Percentiles rank a stretch among this genome's conserved stretches.
These are phyloP conservation scores for Trypoxylon attenuatum DNA, from an alignment of 2,888 invertebrate genomes.

Conservation along the genomic window DNA sequence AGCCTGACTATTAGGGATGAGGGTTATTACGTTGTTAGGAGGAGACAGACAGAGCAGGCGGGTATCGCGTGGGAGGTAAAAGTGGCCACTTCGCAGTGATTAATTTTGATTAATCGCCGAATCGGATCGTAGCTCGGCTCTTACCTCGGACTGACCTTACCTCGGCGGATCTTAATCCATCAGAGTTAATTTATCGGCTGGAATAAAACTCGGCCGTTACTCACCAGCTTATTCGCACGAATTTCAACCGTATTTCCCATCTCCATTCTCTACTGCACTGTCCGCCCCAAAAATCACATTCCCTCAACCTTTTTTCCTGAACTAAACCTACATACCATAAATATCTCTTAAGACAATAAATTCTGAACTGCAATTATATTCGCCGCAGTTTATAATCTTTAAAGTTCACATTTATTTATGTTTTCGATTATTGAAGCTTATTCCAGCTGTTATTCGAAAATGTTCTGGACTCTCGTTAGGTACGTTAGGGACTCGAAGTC, in stretches of 20 bases:
- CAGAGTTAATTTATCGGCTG: slow-evolving; percentile 40
- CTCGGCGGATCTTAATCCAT: slow-evolving; percentile 38
- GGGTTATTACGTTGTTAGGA: neutral
- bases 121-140: slow-evolving; percentile 21
- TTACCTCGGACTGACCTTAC: slow-evolving; percentile 1
- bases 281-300: too few species aligned
- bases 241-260: too few species aligned
- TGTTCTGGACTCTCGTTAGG: too few species aligned
- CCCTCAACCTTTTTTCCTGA: too few species aligned
- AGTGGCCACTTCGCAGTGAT: slow-evolving; percentile 16
- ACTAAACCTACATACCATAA: too few species aligned
- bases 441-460: too few species aligned
- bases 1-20: neutral
- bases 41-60: neutral
- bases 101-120: slow-evolving; percentile 43
- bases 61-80: neutral
- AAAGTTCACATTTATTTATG: too few species aligned
- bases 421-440: too few species aligned
- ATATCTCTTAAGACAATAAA: too few species aligned
- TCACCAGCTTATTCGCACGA: slow-evolving; percentile 31
- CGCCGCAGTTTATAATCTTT: too few species aligned
- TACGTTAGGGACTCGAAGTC: too few species aligned
- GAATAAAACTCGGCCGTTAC: slow-evolving; percentile 39
- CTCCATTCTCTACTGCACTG: slow-evolving; percentile 38
- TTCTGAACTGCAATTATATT: too few species aligned